phyloP scores from a whole-genome alignment of 2,888 invertebrate species.

The Acanthosepion lycidas region DNA sequence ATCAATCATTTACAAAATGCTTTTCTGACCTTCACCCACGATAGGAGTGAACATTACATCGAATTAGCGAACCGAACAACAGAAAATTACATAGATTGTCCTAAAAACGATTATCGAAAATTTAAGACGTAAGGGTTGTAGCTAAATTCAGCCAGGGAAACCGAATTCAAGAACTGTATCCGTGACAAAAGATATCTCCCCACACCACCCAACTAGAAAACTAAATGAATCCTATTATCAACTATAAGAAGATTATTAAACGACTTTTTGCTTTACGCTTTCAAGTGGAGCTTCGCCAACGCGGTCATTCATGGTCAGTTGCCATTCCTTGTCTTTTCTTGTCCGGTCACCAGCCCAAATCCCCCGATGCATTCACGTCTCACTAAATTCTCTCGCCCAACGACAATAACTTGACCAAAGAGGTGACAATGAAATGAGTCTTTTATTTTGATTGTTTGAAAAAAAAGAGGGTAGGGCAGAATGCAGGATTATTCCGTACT shows the following conservation, averaged over 20 bases:
- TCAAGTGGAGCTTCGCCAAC: not conserved
- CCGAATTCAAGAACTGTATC: too few species aligned
- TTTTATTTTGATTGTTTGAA: not conserved
- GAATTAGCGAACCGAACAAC: too few species aligned
- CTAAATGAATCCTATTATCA: not conserved
- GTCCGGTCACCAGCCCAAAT: fast-evolving
- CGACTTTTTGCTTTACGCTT: not conserved
- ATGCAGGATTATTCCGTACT: not conserved
- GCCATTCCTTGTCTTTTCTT: too few species aligned
- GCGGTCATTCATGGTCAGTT: not conserved
- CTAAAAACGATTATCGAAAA: too few species aligned
- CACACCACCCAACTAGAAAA: not conserved
- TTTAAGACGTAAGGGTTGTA: too few species aligned
- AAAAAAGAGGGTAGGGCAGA: not conserved
- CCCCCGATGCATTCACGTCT: not conserved
- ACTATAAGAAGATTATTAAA: not conserved
- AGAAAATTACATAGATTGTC: too few species aligned
- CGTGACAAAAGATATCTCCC: too few species aligned
- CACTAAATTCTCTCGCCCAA: not conserved
- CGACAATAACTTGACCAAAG: not conserved
- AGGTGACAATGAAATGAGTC: not conserved
- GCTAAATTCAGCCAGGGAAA: too few species aligned
- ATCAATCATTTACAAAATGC: too few species aligned
- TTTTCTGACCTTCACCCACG: too few species aligned
- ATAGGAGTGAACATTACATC: too few species aligned